Evolutionary conservation across 2,113 vertebrate species (phyloP).

Genomic region (Ginglymostoma cirratum): DNA sequence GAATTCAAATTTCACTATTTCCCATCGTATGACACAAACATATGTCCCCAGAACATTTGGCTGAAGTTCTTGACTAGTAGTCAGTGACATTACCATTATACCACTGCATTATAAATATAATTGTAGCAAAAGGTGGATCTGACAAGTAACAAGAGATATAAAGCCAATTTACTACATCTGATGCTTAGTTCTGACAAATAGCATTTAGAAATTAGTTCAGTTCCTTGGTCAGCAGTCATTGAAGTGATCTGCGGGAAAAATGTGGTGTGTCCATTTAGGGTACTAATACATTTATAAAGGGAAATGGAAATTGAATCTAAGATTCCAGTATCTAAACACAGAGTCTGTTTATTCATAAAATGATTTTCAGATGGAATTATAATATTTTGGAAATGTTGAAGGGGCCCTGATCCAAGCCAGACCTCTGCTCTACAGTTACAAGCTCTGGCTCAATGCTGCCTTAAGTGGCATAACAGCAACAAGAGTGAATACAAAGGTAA

Average conservation of each 20-base stretch:
- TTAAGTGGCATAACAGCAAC: constrained; percentile 29
- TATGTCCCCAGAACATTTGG: no score
- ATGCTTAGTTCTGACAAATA: not conserved
- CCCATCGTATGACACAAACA: no score
- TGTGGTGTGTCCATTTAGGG: not conserved
- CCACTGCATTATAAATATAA: not conserved
- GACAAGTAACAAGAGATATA: not conserved
- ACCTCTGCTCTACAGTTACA: constrained; percentile 23
- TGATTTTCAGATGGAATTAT: constrained; percentile 32
- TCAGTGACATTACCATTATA: no score
- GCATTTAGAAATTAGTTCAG: not conserved
- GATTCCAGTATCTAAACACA: constrained; percentile 9
- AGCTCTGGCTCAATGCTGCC: not conserved
- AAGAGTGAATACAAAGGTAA: constrained; percentile 32
- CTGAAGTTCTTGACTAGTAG: no score
- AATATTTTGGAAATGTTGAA: constrained; percentile 23
- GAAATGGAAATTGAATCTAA: constrained; percentile 30
- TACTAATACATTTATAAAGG: not conserved
- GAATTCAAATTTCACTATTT: no score
- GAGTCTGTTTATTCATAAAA: constrained; percentile 24
- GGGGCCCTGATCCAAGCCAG: not conserved
- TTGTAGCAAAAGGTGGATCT: not conserved
- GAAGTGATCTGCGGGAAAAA: not conserved
- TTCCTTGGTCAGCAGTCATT: constrained; percentile 3
- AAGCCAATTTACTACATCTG: not conserved